These are phyloP conservation scores for Drosophila robusta DNA, from an alignment of 2,888 invertebrate genomes.

Conservation along the genomic window DNA sequence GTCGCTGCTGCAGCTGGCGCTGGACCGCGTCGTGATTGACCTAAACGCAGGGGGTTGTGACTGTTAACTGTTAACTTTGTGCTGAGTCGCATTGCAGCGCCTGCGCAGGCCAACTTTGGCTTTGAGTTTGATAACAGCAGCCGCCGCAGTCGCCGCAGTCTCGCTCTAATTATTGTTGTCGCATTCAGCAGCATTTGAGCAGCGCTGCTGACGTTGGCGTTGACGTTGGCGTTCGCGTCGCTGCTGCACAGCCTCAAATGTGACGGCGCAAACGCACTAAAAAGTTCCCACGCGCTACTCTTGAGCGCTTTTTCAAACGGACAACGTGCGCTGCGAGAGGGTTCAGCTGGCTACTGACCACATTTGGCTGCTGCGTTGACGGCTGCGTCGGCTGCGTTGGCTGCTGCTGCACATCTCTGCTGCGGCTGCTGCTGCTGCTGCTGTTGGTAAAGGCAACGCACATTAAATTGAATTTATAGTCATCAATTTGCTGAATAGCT, in stretches of 20 bases:
- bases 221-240: not conserved
- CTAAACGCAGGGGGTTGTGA: slow-evolving; percentile 49
- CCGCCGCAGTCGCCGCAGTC: slow-evolving; percentile 29
- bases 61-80: slow-evolving; percentile 31
- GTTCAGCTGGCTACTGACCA: slow-evolving; percentile 43
- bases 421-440: slow-evolving; percentile 7
- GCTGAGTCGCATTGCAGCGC: slow-evolving; percentile 33
- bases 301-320: slow-evolving; percentile 63
- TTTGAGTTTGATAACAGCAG: slow-evolving; percentile 54
- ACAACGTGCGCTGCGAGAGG: slow-evolving; percentile 5
- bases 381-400: slow-evolving; percentile 13
- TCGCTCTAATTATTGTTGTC: slow-evolving; percentile 65
- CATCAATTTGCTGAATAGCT: slow-evolving; percentile 80
- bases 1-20: slow-evolving; percentile 22
- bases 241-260: slow-evolving; percentile 38
- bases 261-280: slow-evolving; percentile 68
- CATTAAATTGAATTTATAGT: slow-evolving; percentile 83
- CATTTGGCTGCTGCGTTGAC: slow-evolving; percentile 28
- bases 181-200: slow-evolving; percentile 48
- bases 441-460: slow-evolving; percentile 64
- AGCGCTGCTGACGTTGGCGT: slow-evolving; percentile 24
- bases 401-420: slow-evolving; percentile 2
- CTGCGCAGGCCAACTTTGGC: slow-evolving; percentile 52
- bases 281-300: slow-evolving; percentile 59
- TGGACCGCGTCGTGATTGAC: slow-evolving; percentile 55